These are phyloP conservation scores for Olivierus martensii DNA, from an alignment of 1,140 invertebrate species.

Conservation along the genomic window DNA sequence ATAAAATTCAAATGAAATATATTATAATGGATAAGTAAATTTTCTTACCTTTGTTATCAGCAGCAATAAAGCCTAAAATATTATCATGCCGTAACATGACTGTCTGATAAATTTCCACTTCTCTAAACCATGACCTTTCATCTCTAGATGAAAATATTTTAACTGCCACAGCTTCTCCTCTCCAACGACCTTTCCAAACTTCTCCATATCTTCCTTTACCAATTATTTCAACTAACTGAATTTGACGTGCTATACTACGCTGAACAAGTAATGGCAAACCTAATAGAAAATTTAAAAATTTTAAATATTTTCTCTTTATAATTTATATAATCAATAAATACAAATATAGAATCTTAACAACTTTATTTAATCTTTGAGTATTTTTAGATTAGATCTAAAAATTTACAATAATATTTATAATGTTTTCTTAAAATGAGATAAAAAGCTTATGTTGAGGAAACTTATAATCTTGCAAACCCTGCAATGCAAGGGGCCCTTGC, in stretches of 20 bases:
- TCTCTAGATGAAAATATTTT: constrained; percentile 86
- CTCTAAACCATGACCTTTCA: constrained; percentile 73
- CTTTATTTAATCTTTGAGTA: too few relatives aligned
- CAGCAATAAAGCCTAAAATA: constrained; percentile 77
- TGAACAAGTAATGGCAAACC: constrained; percentile 66
- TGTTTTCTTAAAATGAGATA: too few relatives aligned
- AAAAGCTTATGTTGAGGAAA: too few relatives aligned
- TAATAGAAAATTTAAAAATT: constrained; percentile 22
- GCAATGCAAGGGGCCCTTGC: too few relatives aligned
- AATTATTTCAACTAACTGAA: constrained; percentile 56
- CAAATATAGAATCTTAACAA: too few relatives aligned
- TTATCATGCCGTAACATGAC: constrained; percentile 70
- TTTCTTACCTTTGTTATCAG: constrained; percentile 55
- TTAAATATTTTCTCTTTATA: too few relatives aligned
- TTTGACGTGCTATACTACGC: constrained; percentile 60
- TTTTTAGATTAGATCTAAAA: too few relatives aligned
- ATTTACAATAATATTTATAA: too few relatives aligned
- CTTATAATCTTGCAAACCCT: too few relatives aligned
- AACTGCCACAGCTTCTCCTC: constrained; percentile 74
- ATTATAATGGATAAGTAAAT: too few relatives aligned
- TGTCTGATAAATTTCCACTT: constrained; percentile 82
- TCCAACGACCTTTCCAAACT: constrained; percentile 74
- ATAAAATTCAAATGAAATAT: too few relatives aligned
- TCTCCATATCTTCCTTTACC: constrained; percentile 75
- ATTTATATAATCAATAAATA: too few relatives aligned